A percentile compares a stretch with the other conserved stretches of the same genome.
Conservation (phyloP, 2,888 invertebrate genomes). For the Coelinius sp. region DNA sequence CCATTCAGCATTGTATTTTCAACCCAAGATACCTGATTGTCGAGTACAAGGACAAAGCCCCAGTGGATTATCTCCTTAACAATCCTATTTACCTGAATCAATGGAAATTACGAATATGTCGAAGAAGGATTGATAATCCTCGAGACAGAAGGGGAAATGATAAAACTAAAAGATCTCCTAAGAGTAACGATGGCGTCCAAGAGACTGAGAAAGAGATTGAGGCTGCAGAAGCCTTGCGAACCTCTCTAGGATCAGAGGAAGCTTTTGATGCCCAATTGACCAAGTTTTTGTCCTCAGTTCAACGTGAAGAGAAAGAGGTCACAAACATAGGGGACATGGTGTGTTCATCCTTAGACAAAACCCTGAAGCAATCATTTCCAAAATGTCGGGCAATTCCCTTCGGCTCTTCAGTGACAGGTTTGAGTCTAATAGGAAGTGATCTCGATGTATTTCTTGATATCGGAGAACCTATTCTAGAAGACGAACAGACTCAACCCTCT, state of each 20-base stretch:
- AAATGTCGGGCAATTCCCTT: slow-evolving; percentile 74
- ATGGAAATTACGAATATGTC: slow-evolving; percentile 53
- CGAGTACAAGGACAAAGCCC: slow-evolving; percentile 53
- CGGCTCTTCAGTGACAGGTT: slow-evolving; percentile 82
- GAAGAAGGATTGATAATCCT: slow-evolving; percentile 41
- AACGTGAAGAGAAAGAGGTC: not conserved
- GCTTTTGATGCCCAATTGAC: not conserved
- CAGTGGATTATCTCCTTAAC: slow-evolving; percentile 54
- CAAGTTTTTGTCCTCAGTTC: not conserved
- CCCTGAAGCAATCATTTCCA: slow-evolving; percentile 57
- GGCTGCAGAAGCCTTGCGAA: not conserved
- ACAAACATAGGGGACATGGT: not conserved
- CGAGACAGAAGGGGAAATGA: not conserved
- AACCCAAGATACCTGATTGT: slow-evolving; percentile 49
- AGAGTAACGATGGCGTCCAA: not conserved
- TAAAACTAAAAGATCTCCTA: not conserved
- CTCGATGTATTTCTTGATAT: slow-evolving; percentile 79
- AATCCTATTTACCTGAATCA: slow-evolving; percentile 50
- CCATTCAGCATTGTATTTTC: slow-evolving; percentile 48
- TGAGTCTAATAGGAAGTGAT: slow-evolving; percentile 81
- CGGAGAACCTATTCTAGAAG: slow-evolving; percentile 58
- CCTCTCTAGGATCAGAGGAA: slow-evolving; percentile 8
- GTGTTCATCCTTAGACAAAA: slow-evolving; percentile 47
- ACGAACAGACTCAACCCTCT: slow-evolving; percentile 50
- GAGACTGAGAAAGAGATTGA: not conserved